Evolutionary conservation across 2,113 vertebrate species (phyloP), one percentile per base, ranked within the genome.

Genomic region (Proterorhinus semilunaris): DNA sequence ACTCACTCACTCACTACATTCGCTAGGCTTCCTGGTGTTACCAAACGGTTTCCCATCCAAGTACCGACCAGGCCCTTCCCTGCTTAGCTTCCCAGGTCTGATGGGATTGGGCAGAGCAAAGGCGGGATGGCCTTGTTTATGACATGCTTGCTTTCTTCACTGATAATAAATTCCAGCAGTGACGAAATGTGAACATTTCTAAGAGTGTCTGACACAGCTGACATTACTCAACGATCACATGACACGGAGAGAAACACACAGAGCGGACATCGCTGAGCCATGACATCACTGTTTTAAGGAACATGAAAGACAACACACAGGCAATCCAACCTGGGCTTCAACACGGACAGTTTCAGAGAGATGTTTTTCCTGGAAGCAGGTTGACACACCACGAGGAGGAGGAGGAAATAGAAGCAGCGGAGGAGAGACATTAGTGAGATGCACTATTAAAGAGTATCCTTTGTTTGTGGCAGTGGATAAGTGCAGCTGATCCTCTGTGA

Each of bases 331-430:
- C 94, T 93, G 88, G 94, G 92, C 92, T 95, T 95, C 90, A 94
- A 93, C 92, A 96, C 93, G 80, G 92, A 95, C 88, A 95, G 93
- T 94, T 94, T 95, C 94, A 96, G 92, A 93, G 92, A 93, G 91
- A 96, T 90, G 94, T 92, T 93, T 95, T 94, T 96, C 94, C 94
- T 94, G 92, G 90, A 81, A 92, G 92, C 87, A 90, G 90, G 92
- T 91, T 83, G 91, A 88, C 84, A 85, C 27, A 36, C 27, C 27
- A 36, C 87, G 72, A 87, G 75, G 70, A 68, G 75, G 58, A 70
- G 79, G 72, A 76, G 66, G 79, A 62, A 72, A 78, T 69, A 77
- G 64, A 85, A 91, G 92, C 88, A 74, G 71, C 84, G 92, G 81
- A 55, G 83, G 65, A 76, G 66, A 78, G 72, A 78, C 82, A 78